Conservation (phyloP, 2,888 invertebrate species). For the Agrochola circellaris region DNA sequence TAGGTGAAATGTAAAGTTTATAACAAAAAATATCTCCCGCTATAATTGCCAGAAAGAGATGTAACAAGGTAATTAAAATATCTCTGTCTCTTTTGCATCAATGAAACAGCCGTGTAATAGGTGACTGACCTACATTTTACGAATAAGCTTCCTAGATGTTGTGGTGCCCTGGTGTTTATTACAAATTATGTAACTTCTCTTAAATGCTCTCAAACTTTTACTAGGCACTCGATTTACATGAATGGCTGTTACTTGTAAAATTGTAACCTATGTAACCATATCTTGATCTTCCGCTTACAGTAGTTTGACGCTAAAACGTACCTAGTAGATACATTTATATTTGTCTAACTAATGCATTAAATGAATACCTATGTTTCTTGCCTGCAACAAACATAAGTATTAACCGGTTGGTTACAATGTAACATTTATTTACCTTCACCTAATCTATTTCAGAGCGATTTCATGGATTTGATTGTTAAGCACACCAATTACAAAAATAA, state of each 20-base stretch:
- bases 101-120: slow-evolving; percentile 67
- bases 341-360: not conserved
- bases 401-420: not conserved
- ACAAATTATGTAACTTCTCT: slow-evolving; percentile 86
- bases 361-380: not conserved
- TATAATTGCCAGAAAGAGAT: slow-evolving; percentile 52
- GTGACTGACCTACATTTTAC: slow-evolving; percentile 69
- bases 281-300: not conserved
- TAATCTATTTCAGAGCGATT: not conserved
- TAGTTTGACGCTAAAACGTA: not conserved
- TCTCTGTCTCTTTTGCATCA: slow-evolving; percentile 69
- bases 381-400: too few relatives aligned
- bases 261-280: not conserved
- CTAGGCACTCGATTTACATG: slow-evolving; percentile 58
- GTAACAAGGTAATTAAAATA: slow-evolving; percentile 56
- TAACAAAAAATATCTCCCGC: slow-evolving; percentile 38
- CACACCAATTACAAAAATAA: not conserved
- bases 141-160: slow-evolving; percentile 67
- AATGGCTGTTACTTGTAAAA: slow-evolving; percentile 4
- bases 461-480: not conserved
- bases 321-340: not conserved
- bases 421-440: not conserved
- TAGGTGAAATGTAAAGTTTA: slow-evolving; percentile 55
- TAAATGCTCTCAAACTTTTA: slow-evolving; percentile 65
- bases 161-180: slow-evolving; percentile 83